phyloP scores from a whole-genome alignment of 2,113 vertebrate genomes.

The Apteryx owenii region DNA sequence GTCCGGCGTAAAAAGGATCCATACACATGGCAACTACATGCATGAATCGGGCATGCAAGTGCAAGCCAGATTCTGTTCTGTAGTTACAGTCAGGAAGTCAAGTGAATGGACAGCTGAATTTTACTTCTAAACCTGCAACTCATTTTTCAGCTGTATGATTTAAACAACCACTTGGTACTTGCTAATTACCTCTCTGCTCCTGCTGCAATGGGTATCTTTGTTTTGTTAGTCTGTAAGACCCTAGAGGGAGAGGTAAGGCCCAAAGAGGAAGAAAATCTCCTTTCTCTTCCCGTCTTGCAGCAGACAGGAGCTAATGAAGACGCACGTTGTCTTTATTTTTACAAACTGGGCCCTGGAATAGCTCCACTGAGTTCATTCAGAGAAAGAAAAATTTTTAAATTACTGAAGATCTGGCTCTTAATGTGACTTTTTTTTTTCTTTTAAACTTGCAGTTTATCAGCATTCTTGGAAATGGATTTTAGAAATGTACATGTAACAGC shows the following conservation, averaged over 20 bases:
- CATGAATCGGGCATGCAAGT: fast-evolving
- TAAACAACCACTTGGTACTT: background rate
- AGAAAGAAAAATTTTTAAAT: background rate
- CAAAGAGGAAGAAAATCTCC: background rate
- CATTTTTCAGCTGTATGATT: background rate
- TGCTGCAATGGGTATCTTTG: background rate
- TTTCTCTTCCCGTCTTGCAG: background rate
- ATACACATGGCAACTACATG: fast-evolving
- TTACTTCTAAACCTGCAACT: background rate
- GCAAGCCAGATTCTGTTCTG: background rate
- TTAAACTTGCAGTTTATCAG: background rate
- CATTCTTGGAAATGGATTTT: background rate
- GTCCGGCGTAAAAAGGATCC: background rate
- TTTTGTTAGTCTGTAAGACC: background rate
- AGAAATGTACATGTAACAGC: background rate
- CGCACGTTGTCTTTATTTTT: background rate
- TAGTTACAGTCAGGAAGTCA: background rate
- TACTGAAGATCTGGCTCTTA: background rate
- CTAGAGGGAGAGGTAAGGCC: background rate
- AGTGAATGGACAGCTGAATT: background rate
- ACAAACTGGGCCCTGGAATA: background rate
- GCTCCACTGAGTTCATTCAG: background rate
- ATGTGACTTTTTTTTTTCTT: background rate
- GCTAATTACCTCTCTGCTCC: background rate
- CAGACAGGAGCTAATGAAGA: background rate